These are phyloP conservation scores for Crematogaster levior DNA, from an alignment of 2,888 invertebrate genomes.

Conservation along the genomic window DNA sequence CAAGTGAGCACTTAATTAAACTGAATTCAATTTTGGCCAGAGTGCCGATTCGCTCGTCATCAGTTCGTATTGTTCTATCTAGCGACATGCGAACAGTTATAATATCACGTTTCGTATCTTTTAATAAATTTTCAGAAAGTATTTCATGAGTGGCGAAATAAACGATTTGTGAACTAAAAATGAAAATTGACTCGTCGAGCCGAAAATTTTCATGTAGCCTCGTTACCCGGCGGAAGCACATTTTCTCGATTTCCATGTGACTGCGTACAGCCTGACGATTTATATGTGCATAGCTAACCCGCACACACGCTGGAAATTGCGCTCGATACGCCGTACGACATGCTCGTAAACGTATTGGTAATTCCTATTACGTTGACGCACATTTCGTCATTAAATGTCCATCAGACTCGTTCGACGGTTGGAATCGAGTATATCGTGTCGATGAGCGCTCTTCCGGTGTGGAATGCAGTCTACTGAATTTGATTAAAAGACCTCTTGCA, in stretches of 20 bases:
- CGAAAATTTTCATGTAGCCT: conserved; percentile 32
- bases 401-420: conserved; percentile 53
- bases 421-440: conserved; percentile 40
- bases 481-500: conserved; percentile 54
- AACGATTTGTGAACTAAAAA: conserved; percentile 21
- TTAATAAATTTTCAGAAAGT: background rate
- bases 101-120: background rate
- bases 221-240: background rate
- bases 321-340: conserved; percentile 6
- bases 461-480: conserved; percentile 55
- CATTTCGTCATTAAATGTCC: conserved; percentile 59
- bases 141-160: background rate
- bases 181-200: conserved; percentile 28
- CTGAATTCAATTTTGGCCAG: conserved; percentile 37
- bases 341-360: conserved; percentile 40
- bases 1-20: conserved; percentile 45
- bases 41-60: conserved; percentile 16
- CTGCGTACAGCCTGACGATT: conserved; percentile 16
- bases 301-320: conserved; percentile 6
- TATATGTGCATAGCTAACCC: conserved; percentile 10
- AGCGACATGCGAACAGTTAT: background rate
- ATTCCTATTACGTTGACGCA: conserved; percentile 50
- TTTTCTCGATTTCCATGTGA: conserved; percentile 29
- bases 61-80: conserved; percentile 23
- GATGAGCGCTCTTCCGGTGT: conserved; percentile 29